Base-by-base conservation (phyloP, 2,888 invertebrate species). In the Mesorhabditis spiculigera region DNA sequence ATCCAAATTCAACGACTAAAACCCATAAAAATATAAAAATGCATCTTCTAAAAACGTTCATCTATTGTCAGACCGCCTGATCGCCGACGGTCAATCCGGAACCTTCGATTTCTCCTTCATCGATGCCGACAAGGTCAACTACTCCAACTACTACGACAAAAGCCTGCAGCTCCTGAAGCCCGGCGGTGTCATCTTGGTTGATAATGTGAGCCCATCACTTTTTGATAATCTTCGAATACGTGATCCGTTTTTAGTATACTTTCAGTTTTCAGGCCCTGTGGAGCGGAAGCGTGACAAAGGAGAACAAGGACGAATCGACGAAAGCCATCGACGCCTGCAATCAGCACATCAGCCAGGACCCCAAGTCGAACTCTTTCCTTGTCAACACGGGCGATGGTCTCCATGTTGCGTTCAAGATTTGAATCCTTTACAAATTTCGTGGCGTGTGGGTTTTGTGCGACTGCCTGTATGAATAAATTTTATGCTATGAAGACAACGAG, bases 121-220 rank as follows among this genome's bases (percentile, higher is more conserved):
- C 67, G 82, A 87, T 72, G 87, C 87, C 42, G 87, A 88, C 74
- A 69, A 88, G 75, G 65, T n/a, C 5, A 85, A 82, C 71, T 87
- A 88, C 76, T 72, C 76, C 45, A 78, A 79, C 16, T 88, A 88
- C 75, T 88, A 87, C 76, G 86, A 88, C 67, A 71, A 78, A 58
- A 82, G 81, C 66, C 77, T 88, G 66, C 72, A 79, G 63, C 79
- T 88, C 65, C 65, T 88, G 41, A 75, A 86, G 10, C 73, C 80
- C 41, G 87, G 87, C 28, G 88, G 88, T 63, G 82, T 88, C 66
- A 86, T 88, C 64, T 82, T 87, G 4, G 77, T 88, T 44, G 88
- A 88, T 75, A 88, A 88, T 69, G 83, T 82, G 62, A 77, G 80
- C 6, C 4, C 16, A 4, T 8, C 43, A 16, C 4, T 42, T n/a